Evolutionary conservation across 2,113 vertebrate species (phyloP).

Genomic region (Gobiocypris rarus): DNA sequence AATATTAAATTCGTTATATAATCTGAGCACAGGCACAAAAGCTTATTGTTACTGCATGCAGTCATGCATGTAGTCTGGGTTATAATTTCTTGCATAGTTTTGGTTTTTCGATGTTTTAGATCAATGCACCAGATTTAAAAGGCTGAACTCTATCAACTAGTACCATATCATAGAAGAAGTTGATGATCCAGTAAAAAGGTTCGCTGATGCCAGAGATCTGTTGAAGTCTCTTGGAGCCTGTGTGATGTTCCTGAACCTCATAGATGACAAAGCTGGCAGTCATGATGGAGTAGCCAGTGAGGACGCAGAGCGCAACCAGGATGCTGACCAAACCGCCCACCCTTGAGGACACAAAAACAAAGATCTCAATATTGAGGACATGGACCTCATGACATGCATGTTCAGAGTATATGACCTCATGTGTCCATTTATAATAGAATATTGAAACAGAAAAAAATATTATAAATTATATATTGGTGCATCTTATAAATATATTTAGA

Average conservation of each 20-base stretch:
- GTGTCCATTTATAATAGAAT: no score
- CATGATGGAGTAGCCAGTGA: slow-evolving; percentile 93
- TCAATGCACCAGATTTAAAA: background rate
- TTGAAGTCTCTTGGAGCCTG: slow-evolving; percentile 89
- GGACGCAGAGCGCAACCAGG: slow-evolving; percentile 86
- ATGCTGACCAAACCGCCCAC: slow-evolving; percentile 85
- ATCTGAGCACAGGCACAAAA: background rate
- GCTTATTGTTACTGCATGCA: background rate
- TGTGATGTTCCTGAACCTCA: slow-evolving; percentile 89
- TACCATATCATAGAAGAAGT: slow-evolving; percentile 96
- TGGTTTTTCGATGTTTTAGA: background rate
- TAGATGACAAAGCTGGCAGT: slow-evolving; percentile 92
- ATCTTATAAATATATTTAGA: no score
- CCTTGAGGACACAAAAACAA: slow-evolving; percentile 66
- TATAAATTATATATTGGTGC: background rate
- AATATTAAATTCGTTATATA: background rate
- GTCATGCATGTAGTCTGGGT: background rate
- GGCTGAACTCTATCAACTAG: slow-evolving; percentile 44
- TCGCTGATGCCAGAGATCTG: slow-evolving; percentile 92
- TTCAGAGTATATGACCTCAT: background rate
- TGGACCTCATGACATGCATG: background rate
- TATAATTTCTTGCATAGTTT: background rate
- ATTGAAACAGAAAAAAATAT: no score
- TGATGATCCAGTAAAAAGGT: slow-evolving; percentile 89
- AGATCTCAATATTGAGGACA: background rate